Percentiles rank a stretch among this genome's conserved stretches.
Evolutionary conservation across 2,797 vertebrate genomes (phyloP).

Genomic region (Onychomys leucogaster): DNA sequence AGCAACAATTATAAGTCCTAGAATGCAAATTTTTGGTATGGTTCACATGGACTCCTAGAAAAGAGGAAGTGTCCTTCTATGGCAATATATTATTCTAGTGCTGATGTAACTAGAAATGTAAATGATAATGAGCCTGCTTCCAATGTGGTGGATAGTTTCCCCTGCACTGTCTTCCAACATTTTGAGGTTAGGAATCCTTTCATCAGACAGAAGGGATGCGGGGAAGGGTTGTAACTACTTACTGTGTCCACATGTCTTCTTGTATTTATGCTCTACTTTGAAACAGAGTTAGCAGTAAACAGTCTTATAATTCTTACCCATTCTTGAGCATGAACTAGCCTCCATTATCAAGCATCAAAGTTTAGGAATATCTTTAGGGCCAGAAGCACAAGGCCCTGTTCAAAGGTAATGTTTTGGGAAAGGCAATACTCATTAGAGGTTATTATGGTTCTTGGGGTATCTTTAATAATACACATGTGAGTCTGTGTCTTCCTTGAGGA

Average conservation of each 20-base stretch:
- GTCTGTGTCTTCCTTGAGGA: not conserved
- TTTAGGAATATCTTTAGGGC: not conserved
- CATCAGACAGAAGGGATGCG: not conserved
- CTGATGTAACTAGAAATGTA: not conserved
- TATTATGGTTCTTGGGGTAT: not conserved
- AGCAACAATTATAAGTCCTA: slow-evolving; percentile 14
- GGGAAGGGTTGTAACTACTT: not conserved
- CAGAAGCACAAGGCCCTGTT: not conserved
- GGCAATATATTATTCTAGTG: not conserved
- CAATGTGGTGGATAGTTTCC: not conserved
- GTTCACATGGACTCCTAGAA: not conserved
- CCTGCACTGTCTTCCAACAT: not conserved
- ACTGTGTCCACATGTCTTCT: not conserved
- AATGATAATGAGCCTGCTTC: not conserved
- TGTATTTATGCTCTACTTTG: not conserved
- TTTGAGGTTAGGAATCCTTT: not conserved
- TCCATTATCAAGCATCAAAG: not conserved
- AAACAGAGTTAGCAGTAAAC: not conserved
- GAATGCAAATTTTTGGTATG: slow-evolving; percentile 43
- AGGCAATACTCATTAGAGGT: not conserved
- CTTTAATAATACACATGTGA: not conserved
- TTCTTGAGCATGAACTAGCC: not conserved
- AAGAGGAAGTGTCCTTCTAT: not conserved
- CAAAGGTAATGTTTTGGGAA: not conserved
- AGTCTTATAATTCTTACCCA: not conserved